These are phyloP conservation scores for Syrphus vitripennis DNA, from an alignment of 2,888 invertebrate genomes.

Conservation along the genomic window DNA sequence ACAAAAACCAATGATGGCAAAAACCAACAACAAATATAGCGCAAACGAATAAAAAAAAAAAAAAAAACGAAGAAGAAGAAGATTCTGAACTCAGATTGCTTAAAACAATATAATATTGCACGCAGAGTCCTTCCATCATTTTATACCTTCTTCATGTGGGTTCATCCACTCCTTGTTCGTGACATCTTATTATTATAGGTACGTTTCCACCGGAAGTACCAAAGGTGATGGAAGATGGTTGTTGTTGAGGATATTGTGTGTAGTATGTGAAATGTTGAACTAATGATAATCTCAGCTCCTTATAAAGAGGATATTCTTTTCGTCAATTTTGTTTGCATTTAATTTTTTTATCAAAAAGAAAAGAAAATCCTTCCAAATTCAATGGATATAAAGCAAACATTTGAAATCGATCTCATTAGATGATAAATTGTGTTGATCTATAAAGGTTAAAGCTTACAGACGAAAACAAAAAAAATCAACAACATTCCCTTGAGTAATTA, in stretches of 20 bases:
- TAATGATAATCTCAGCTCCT: constrained; percentile 46
- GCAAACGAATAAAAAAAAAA: not conserved
- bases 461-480: not conserved
- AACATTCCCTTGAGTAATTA: not conserved
- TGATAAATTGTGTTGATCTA: not conserved
- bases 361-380: not conserved
- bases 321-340: constrained; percentile 16
- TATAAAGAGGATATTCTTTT: constrained; percentile 2
- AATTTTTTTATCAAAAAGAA: not conserved
- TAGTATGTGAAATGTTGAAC: not conserved
- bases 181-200: constrained; percentile 30
- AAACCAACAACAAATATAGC: not conserved
- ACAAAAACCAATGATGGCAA: constrained; percentile 18
- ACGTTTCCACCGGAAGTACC: constrained; percentile 6
- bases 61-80: not conserved
- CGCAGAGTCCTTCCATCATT: not conserved
- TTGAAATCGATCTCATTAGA: not conserved
- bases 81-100: constrained; percentile 38
- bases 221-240: not conserved
- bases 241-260: not conserved
- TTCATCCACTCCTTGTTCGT: not conserved
- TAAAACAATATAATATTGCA: constrained; percentile 48
- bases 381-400: not conserved
- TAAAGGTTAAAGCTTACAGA: not conserved
- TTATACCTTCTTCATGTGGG: not conserved